Conservation (phyloP, 2,888 invertebrate species). For the Troglohyphantes excavatus region DNA sequence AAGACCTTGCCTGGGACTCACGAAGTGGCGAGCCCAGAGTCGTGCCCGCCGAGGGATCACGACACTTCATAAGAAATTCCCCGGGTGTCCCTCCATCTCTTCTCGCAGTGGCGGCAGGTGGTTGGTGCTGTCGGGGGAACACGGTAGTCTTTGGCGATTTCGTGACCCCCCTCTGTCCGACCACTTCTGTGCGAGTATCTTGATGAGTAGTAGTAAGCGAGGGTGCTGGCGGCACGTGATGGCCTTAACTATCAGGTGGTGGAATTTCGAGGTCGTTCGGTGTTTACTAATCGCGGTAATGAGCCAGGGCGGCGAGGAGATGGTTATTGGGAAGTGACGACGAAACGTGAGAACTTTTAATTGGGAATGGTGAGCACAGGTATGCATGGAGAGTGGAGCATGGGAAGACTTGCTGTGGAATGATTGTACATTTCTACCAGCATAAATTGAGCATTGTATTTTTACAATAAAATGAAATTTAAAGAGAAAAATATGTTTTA, state of each 20-base stretch:
- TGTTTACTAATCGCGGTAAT: conserved; percentile 50
- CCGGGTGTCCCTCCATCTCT: conserved; percentile 24
- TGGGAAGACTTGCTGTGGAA: not conserved
- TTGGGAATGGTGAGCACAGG: not conserved
- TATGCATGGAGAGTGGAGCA: not conserved
- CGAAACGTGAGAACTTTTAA: not conserved
- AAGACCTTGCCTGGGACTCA: too few species aligned
- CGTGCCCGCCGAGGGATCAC: too few species aligned
- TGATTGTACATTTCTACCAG: too few species aligned
- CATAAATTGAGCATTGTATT: too few species aligned
- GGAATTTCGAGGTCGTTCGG: conserved; percentile 20
- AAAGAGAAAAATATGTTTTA: too few species aligned
- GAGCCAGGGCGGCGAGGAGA: not conserved
- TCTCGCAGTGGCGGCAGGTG: conserved; percentile 50
- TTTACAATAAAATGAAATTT: too few species aligned
- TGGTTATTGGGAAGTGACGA: not conserved
- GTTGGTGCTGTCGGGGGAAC: too few species aligned
- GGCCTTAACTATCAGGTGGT: not conserved
- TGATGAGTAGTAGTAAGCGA: too few species aligned
- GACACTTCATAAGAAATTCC: conserved; percentile 53
- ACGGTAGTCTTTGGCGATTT: conserved; percentile 62
- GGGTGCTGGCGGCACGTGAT: not conserved
- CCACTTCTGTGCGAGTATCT: too few species aligned
- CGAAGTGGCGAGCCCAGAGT: too few species aligned
- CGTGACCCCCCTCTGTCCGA: conserved; percentile 39